phyloP scores from a whole-genome alignment of 2,888 invertebrate species.

The Tanypteryx hageni region DNA sequence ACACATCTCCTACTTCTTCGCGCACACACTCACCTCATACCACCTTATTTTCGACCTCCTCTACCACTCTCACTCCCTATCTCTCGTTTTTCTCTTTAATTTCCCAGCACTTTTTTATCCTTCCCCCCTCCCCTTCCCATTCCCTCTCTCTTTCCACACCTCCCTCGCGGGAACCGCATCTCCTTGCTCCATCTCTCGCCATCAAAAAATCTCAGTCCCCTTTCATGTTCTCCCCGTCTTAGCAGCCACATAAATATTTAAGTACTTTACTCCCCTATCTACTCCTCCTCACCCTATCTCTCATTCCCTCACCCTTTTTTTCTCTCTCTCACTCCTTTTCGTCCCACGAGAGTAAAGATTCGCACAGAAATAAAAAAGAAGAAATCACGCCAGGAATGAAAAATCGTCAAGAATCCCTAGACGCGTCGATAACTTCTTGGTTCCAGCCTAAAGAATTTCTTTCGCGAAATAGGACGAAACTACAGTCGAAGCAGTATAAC shows the following conservation, averaged over 20 bases:
- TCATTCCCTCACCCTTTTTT: not conserved
- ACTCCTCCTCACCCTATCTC: not conserved
- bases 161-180: not conserved
- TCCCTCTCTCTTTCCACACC: not conserved
- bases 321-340: not conserved
- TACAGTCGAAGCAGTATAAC: too few relatives aligned
- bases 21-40: not conserved
- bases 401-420: not conserved
- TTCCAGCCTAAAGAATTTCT: not conserved
- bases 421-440: not conserved
- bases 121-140: not conserved
- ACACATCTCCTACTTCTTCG: not conserved
- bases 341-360: not conserved
- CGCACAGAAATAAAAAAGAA: not conserved
- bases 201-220: not conserved
- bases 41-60: not conserved
- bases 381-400: not conserved
- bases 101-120: not conserved
- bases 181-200: not conserved
- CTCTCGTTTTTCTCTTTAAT: not conserved
- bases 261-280: conserved; percentile 16
- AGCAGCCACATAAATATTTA: conserved; percentile 57
- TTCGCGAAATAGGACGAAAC: not conserved
- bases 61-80: not conserved
- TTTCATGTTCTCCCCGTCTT: conserved; percentile 60